phyloP scores from a whole-genome alignment of 2,113 vertebrate genomes.

The Varanus komodoensis region DNA sequence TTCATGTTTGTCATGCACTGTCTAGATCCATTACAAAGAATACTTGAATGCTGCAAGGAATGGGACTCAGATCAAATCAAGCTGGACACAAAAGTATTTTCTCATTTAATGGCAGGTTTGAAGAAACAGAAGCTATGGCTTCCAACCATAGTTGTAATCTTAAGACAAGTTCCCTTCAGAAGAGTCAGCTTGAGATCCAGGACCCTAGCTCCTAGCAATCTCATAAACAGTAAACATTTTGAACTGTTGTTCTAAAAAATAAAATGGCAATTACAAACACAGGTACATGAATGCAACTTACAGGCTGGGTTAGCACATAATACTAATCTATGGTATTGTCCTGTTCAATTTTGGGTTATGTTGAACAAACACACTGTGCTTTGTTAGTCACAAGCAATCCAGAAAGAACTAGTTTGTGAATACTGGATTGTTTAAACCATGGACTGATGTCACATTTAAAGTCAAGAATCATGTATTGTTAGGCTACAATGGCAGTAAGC shows the following conservation, averaged over 20 bases:
- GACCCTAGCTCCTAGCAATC: conserved; percentile 28
- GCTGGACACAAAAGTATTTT: conserved; percentile 49
- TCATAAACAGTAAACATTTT: conserved; percentile 58
- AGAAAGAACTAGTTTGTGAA: too few species aligned
- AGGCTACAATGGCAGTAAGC: too few species aligned
- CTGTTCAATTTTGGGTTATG: too few species aligned
- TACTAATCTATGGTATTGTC: too few species aligned
- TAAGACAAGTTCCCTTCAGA: conserved; percentile 54
- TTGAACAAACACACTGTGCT: too few species aligned
- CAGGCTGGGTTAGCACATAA: not conserved
- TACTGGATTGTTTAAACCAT: too few species aligned
- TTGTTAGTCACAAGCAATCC: too few species aligned
- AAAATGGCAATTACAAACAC: conserved; percentile 67
- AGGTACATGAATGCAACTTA: conserved; percentile 76
- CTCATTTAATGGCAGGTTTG: conserved; percentile 72
- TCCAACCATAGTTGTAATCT: conserved; percentile 65
- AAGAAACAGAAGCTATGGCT: conserved; percentile 64
- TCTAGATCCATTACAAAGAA: conserved; percentile 20
- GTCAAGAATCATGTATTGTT: too few species aligned
- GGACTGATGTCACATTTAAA: too few species aligned
- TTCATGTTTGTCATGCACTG: conserved; percentile 14
- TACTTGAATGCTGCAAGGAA: conserved; percentile 38
- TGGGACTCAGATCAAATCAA: conserved; percentile 55
- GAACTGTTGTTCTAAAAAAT: conserved; percentile 66
- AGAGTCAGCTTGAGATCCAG: conserved; percentile 38